Base-by-base conservation (phyloP, 2,113 vertebrate species). In the Triplophysa tibetana region DNA sequence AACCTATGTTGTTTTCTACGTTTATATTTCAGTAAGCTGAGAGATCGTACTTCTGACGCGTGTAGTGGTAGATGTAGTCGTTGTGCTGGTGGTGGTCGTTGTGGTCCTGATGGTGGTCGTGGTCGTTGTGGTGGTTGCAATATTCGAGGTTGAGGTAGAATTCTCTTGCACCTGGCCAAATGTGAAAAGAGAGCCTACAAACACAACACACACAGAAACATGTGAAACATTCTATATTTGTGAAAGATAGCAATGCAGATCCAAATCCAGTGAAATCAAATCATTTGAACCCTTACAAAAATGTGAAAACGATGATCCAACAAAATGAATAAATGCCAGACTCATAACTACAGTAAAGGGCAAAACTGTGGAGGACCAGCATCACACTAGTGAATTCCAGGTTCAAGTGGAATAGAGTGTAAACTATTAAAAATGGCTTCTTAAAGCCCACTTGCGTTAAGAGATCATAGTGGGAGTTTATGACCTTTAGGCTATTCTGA, bases 171-270 rank as follows among this genome's bases (percentile, higher is more conserved):
- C 88, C 60, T 88, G 88, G 80, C 88, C 90, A 67, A 90, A 91
- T 21, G 89, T 90, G 82, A 92, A 92, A 64, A 94, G 82, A 61
- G 89, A 89, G 70, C 91, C 93, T 93, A 60, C 26, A 62, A 48
- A 77, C 52, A 45, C 12, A 83, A 56, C 14, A 64, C 19, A 54
- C 23, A 33, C 5, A 38, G 29, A 78, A 43, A 33, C 3, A 69
- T 66, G 19, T 48, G 4, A n/a, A 48, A 73, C 2, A 3, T n/a
- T 19, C 14, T 41, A 73, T 10, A 12, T 13, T 23, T 23, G 50
- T 0, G n/a, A 9, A 70, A 5, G 24, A 70, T 50, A 33, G 50
- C 7, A 43, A 73, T 58, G 13, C 26, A 56, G n/a, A 43, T 43
- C 19, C 7, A 56, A 58, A 21, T 8, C 29, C 14, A 10, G 48